Evolutionary conservation across 1,140 invertebrate species (phyloP).

Genomic region (Antheraea pernyi): DNA sequence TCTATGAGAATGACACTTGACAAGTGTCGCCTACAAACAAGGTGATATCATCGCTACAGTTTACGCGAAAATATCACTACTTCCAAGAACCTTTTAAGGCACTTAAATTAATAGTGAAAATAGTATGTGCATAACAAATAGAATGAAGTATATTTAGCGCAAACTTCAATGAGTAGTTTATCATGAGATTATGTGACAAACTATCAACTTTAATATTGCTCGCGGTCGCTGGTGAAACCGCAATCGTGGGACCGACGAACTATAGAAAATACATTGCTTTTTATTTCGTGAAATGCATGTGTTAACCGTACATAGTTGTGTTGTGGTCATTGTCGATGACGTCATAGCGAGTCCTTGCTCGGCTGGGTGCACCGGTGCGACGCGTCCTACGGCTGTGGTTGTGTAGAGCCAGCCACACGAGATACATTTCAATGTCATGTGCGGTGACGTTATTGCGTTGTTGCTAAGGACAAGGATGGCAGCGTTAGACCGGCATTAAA

Average conservation of each 20-base stretch:
- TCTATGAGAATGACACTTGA: conserved; percentile 26
- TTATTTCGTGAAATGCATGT: conserved; percentile 26
- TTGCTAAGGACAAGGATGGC: conserved; percentile 48
- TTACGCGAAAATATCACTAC: not conserved
- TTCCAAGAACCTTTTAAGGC: not conserved
- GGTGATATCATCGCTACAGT: conserved; percentile 23
- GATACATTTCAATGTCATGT: conserved; percentile 63
- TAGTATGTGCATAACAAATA: not conserved
- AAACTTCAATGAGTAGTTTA: conserved; percentile 16
- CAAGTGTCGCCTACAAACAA: conserved; percentile 24
- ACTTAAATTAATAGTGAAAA: not conserved
- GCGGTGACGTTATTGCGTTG: conserved; percentile 40
- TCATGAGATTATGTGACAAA: conserved; percentile 8
- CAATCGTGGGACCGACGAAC: not conserved
- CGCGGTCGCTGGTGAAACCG: conserved; percentile 15
- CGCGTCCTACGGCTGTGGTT: conserved; percentile 63
- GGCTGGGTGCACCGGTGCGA: conserved; percentile 55
- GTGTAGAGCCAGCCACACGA: conserved; percentile 54
- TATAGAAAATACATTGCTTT: too few relatives aligned
- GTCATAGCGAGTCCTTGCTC: conserved; percentile 59
- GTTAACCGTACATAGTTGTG: conserved; percentile 13
- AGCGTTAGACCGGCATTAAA: conserved; percentile 16
- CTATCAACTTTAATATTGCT: conserved; percentile 11
- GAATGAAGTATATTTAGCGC: not conserved
- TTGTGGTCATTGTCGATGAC: conserved; percentile 38